A percentile compares a stretch with the other conserved stretches of the same genome.
Evolutionary conservation across 2,888 invertebrate species (phyloP).

Genomic region (Bugulina stolonifera): DNA sequence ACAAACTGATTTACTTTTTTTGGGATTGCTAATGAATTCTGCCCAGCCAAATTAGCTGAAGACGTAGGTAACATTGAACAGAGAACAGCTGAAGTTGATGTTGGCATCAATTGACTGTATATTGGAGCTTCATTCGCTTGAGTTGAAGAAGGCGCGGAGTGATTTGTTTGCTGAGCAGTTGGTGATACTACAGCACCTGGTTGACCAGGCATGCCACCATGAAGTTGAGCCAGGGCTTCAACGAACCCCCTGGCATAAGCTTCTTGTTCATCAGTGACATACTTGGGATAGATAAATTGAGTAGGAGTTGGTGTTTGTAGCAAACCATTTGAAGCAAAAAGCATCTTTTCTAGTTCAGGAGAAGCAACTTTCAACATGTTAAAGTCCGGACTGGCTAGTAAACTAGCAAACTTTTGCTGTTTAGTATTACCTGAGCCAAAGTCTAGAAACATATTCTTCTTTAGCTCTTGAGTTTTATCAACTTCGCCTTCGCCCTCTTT

Average conservation of each 20-base stretch:
- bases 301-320: conserved; percentile 64
- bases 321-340: conserved; percentile 59
- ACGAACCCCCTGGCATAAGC: conserved; percentile 54
- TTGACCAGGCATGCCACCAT: conserved; percentile 27
- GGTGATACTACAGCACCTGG: neutral
- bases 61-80: neutral
- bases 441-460: conserved; percentile 73
- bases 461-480: conserved; percentile 60
- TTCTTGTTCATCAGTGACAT: conserved; percentile 74
- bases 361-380: conserved; percentile 78
- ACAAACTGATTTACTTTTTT: conserved; percentile 3
- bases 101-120: neutral
- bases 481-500: conserved; percentile 52
- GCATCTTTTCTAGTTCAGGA: conserved; percentile 83
- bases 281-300: conserved; percentile 59
- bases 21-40: neutral
- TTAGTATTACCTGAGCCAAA: conserved; percentile 58
- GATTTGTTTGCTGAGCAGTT: neutral
- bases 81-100: neutral
- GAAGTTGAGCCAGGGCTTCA: conserved; percentile 77
- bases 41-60: neutral
- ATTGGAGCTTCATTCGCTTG: neutral
- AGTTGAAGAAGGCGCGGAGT: neutral
- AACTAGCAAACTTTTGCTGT: conserved; percentile 38
- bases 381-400: conserved; percentile 64